These are phyloP conservation scores for Hippopotamyrus pictus DNA, from an alignment of 2,797 vertebrate species.

Conservation along the genomic window DNA sequence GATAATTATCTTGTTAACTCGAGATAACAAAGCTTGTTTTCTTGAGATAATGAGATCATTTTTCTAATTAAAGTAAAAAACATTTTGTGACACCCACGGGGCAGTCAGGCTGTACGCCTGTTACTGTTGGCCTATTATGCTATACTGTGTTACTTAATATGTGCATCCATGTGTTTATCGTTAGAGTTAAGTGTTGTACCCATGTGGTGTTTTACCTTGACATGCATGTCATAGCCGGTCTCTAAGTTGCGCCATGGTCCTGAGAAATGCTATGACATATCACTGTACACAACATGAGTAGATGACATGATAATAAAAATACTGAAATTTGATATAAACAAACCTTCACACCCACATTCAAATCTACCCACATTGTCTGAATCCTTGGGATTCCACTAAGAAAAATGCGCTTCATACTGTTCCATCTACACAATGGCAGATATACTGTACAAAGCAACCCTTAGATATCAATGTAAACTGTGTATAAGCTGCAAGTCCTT, in stretches of 20 bases:
- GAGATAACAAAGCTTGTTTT: neutral
- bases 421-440: neutral
- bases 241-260: neutral
- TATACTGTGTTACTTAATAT: neutral
- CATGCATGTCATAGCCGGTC: neutral
- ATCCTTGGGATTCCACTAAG: neutral
- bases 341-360: neutral
- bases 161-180: neutral
- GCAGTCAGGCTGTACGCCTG: neutral
- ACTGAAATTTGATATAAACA: neutral
- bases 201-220: neutral
- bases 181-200: neutral
- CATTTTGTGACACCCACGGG: neutral
- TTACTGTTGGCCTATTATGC: too few species aligned
- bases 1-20: neutral
- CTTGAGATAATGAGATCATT: neutral
- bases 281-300: neutral
- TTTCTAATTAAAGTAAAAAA: neutral
- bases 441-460: neutral
- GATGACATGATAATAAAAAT: neutral
- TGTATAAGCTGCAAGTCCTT: neutral
- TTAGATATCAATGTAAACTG: neutral
- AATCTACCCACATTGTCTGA: neutral
- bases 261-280: neutral
- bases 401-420: neutral